Percentiles rank a stretch among this genome's conserved stretches.
Evolutionary conservation across 2,797 vertebrate genomes (phyloP).

Genomic region (Furcifer pardalis): DNA sequence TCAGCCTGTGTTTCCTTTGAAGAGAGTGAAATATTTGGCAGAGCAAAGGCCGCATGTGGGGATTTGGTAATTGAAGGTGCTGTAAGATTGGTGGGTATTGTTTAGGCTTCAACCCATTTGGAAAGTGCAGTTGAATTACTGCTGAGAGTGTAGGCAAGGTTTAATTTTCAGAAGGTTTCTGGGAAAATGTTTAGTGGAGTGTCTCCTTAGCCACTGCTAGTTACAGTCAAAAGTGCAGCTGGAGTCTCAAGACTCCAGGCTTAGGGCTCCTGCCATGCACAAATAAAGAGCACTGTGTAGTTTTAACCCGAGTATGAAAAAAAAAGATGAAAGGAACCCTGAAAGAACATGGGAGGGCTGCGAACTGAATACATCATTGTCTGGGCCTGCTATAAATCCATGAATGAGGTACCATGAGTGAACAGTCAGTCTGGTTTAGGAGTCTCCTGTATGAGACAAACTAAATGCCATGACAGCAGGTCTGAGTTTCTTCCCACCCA

Average conservation of each 20-base stretch:
- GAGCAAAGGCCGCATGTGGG: conserved; percentile 14
- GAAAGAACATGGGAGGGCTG: neutral
- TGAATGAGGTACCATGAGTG: too few species aligned
- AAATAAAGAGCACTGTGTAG: too few species aligned
- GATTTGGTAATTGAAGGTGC: conserved; percentile 18
- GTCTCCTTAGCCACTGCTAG: too few species aligned
- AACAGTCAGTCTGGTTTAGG: too few species aligned
- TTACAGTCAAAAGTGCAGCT: too few species aligned
- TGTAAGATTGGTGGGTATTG: conserved; percentile 1
- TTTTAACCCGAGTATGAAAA: neutral
- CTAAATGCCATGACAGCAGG: too few species aligned
- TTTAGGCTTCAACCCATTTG: neutral
- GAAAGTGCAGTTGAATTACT: conserved; percentile 22
- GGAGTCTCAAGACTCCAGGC: too few species aligned
- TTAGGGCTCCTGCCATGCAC: too few species aligned
- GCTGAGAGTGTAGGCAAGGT: neutral
- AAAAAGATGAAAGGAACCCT: neutral
- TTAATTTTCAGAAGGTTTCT: too few species aligned
- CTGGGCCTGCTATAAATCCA: neutral
- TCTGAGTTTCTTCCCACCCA: too few species aligned
- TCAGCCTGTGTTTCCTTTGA: conserved; percentile 27
- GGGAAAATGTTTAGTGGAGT: too few species aligned
- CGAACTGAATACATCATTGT: neutral
- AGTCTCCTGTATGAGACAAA: too few species aligned
- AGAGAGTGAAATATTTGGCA: conserved; percentile 48